Base-by-base conservation (phyloP, 1,140 invertebrate species). In the Lutraria rhynchaena region DNA sequence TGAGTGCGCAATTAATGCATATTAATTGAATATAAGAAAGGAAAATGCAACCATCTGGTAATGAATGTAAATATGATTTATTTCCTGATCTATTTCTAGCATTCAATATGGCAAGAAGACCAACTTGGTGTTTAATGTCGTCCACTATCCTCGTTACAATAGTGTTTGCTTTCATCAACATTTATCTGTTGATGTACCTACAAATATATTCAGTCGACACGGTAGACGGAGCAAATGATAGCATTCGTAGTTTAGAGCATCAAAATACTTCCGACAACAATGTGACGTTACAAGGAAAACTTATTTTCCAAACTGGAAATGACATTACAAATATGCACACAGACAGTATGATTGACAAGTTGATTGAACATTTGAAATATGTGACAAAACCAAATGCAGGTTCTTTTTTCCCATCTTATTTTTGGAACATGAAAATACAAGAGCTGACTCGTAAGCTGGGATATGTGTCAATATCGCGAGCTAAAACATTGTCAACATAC, bases 161-260 rank as follows among this genome's bases (percentile, higher is more conserved):
- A 4, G 9, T 74, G 19, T 74, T 74, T 35, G 57, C 71, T 3
- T 29, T 58, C 19, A 60, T 74, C 13, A 74, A 74, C 15, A 57
- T 74, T 27, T 57, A 58, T 7, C 53, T 74, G 5, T 29, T 74
- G 9, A 41, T 33, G 24, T n/a, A 29, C 7, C 3, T 74, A 7
- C 51, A 65, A 1, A 33, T 5, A 19, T 4, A 55, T 19, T 7
- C 15, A 24, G 41, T 41, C 5, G 37, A 5, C 5, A 41, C 37
- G 37, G 15, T 15, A 15, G 15, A 41, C 15, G 5, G 37, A n/a
- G 67, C 27, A 19, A n/a, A n/a, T n/a, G n/a, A n/a, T n/a, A n/a
- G n/a, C n/a, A n/a, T n/a, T n/a, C n/a, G n/a, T n/a, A n/a, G n/a
- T n/a, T n/a, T n/a, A n/a, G n/a, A n/a, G n/a, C n/a, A n/a, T n/a